Percentiles rank a stretch among this genome's conserved stretches.
Evolutionary conservation across 35 echinoderm and acorn worm genomes (phyloP).

Genomic region (Stichopus chloronotus): DNA sequence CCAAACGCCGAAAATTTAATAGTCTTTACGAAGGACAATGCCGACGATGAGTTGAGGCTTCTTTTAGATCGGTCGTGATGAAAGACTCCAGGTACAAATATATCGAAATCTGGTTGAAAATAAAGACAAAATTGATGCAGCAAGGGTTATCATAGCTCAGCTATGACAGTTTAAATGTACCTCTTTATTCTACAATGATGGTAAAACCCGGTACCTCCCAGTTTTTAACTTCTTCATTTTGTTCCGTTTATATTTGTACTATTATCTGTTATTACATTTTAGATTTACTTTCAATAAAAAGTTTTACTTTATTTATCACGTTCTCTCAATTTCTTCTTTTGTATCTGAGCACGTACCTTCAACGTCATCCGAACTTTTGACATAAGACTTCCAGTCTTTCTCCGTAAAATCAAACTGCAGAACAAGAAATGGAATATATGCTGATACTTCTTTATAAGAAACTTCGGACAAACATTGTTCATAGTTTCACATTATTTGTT

Average conservation of each 20-base stretch:
- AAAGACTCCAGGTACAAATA: not conserved
- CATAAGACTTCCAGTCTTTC: not conserved
- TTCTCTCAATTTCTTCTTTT: no score
- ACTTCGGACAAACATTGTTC: no score
- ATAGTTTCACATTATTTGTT: no score
- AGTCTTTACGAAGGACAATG: not conserved
- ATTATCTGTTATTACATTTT: not conserved
- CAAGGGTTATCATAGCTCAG: not conserved
- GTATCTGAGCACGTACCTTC: not conserved
- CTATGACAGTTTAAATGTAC: not conserved
- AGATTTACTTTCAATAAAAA: no score
- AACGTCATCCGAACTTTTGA: not conserved
- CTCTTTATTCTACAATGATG: not conserved
- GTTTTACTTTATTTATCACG: no score
- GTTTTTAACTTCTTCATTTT: not conserved
- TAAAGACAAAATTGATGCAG: not conserved
- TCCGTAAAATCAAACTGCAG: not conserved
- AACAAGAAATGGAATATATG: not conserved
- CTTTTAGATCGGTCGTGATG: constrained; percentile 14
- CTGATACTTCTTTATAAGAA: no score
- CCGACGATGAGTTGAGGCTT: not conserved
- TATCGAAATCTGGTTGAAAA: constrained; percentile 31
- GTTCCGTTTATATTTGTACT: not conserved
- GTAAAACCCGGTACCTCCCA: not conserved
- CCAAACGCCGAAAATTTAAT: constrained; percentile 22